These are phyloP conservation scores for Notospermus geniculatus DNA, from an alignment of 1,140 invertebrate genomes.

Conservation along the genomic window DNA sequence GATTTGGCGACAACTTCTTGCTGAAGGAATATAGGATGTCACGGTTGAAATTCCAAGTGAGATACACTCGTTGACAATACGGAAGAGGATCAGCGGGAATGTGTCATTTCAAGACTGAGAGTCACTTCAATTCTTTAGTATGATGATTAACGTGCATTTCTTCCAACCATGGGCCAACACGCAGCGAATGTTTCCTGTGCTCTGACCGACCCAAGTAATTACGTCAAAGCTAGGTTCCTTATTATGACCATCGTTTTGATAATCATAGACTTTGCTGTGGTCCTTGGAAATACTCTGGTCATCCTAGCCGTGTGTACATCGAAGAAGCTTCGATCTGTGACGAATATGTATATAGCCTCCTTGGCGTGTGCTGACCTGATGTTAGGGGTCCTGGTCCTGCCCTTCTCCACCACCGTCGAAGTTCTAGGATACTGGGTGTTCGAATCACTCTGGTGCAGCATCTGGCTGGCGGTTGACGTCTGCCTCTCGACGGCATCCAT, in stretches of 20 bases:
- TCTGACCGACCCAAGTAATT: too few relatives aligned
- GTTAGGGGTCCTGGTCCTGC: conserved; percentile 53
- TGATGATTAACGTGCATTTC: too few relatives aligned
- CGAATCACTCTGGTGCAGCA: conserved; percentile 47
- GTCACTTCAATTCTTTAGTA: too few relatives aligned
- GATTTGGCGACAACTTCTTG: too few relatives aligned
- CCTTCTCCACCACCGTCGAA: conserved; percentile 50
- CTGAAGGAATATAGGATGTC: too few relatives aligned
- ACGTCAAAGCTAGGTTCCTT: not conserved
- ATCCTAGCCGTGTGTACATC: conserved; percentile 81
- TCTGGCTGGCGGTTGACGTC: conserved; percentile 58
- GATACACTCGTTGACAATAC: too few relatives aligned
- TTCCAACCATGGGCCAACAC: too few relatives aligned
- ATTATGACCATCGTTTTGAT: conserved; percentile 3
- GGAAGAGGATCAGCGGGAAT: too few relatives aligned
- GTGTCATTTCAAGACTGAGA: too few relatives aligned
- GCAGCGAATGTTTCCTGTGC: too few relatives aligned
- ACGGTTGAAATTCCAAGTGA: too few relatives aligned
- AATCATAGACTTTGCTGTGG: conserved; percentile 13
- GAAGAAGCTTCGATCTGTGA: conserved; percentile 83
- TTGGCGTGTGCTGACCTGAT: conserved; percentile 67
- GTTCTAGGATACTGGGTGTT: conserved; percentile 50
- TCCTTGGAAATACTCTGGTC: conserved; percentile 78
- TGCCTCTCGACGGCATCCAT: conserved; percentile 57
- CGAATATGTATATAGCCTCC: conserved; percentile 92